These are phyloP conservation scores for Notarius lentiginosus DNA, from an alignment of 2,113 vertebrate genomes.

Conservation along the genomic window DNA sequence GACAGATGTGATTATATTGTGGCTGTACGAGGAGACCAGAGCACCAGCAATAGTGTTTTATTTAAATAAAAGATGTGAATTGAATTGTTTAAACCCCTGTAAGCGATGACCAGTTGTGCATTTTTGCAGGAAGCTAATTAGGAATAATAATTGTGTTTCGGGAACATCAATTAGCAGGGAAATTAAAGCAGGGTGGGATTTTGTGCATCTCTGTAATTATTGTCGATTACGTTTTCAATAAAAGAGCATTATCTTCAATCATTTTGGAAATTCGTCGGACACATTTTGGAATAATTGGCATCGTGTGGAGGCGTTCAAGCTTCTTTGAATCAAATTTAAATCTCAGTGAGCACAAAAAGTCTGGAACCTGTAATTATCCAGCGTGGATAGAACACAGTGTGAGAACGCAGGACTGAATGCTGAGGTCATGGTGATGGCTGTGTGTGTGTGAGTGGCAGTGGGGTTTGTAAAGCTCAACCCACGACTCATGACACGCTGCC, in stretches of 20 bases:
- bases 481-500: slow-evolving; percentile 41
- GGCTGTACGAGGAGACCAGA: slow-evolving; percentile 14
- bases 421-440: not conserved
- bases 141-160: slow-evolving; percentile 23
- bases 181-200: slow-evolving; percentile 8
- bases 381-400: not conserved
- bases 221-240: slow-evolving; percentile 2
- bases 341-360: not conserved
- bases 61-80: not conserved
- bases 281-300: slow-evolving; percentile 17
- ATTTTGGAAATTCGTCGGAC: slow-evolving; percentile 21
- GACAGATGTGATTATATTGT: slow-evolving; percentile 42
- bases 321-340: slow-evolving; percentile 21
- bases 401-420: not conserved
- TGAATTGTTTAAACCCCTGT: not conserved
- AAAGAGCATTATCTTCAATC: slow-evolving; percentile 23
- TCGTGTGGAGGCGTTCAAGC: not conserved
- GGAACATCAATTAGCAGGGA: not conserved
- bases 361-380: slow-evolving; percentile 21
- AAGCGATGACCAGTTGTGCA: not conserved
- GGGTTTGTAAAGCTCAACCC: slow-evolving; percentile 40
- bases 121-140: slow-evolving; percentile 18
- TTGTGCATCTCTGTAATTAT: slow-evolving; percentile 29
- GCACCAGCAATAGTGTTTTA: not conserved
- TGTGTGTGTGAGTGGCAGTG: slow-evolving; percentile 3